Percentiles rank a stretch among this genome's conserved stretches.
Conservation (phyloP, 2,888 invertebrate species). For the Ariolimax columbianus region DNA sequence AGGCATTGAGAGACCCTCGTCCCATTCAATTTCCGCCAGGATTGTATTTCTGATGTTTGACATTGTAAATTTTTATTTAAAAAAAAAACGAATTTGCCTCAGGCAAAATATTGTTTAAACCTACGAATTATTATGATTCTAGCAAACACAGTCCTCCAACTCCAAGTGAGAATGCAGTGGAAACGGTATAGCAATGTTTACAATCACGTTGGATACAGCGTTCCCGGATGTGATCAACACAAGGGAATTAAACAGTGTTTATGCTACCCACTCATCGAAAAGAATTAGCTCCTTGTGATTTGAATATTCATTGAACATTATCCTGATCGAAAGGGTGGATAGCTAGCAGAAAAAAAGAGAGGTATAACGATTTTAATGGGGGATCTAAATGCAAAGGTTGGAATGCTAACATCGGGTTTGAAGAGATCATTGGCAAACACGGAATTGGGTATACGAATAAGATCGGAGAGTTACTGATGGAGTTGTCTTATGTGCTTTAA, state of each 20-base stretch:
- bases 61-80: slow-evolving; percentile 60
- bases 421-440: no score
- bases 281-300: no score
- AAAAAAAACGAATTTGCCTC: neutral
- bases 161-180: neutral
- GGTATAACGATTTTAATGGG: no score
- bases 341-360: no score
- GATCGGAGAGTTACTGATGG: no score
- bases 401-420: no score
- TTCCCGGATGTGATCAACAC: slow-evolving; percentile 59
- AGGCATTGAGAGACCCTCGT: slow-evolving; percentile 78
- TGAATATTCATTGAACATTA: no score
- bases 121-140: neutral
- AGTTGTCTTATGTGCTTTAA: no score
- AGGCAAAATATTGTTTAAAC: neutral
- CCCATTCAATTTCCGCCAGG: slow-evolving; percentile 78
- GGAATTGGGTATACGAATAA: no score
- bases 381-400: no score
- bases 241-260: neutral
- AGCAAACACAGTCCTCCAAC: neutral
- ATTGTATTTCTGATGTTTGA: slow-evolving; percentile 68
- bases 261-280: no score
- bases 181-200: slow-evolving; percentile 26
- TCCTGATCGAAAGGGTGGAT: no score
- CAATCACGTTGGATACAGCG: slow-evolving; percentile 70